phyloP scores from a whole-genome alignment of 2,113 vertebrate genomes.

The Mustela nigripes region DNA sequence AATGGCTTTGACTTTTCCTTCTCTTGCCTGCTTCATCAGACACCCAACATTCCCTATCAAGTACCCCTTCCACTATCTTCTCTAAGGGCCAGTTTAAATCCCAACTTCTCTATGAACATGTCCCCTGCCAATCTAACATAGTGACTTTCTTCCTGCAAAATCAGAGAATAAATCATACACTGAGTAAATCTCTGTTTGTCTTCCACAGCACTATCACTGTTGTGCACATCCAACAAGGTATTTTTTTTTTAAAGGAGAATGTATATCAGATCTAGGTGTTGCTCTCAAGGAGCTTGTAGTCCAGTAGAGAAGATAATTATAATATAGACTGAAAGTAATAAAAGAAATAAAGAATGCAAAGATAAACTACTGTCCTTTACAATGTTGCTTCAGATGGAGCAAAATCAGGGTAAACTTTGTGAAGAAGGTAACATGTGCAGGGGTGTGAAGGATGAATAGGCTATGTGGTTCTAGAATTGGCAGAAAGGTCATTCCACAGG shows the following conservation, averaged over 20 bases:
- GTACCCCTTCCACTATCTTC: not conserved
- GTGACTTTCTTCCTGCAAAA: conserved; percentile 18
- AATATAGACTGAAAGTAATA: not conserved
- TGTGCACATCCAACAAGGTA: not conserved
- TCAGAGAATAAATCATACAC: not conserved
- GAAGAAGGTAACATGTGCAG: not conserved
- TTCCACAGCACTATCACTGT: not conserved
- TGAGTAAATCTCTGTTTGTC: conserved; percentile 42
- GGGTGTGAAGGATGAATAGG: not conserved
- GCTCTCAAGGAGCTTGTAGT: not conserved
- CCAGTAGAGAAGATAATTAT: not conserved
- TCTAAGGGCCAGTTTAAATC: conserved; percentile 12
- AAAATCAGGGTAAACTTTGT: conserved; percentile 18
- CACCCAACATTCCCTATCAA: not conserved
- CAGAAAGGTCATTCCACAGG: not conserved
- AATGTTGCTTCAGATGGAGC: not conserved
- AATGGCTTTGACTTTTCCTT: not conserved
- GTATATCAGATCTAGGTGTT: not conserved
- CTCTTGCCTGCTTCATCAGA: not conserved
- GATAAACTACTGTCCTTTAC: not conserved
- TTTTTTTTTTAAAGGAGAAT: not conserved
- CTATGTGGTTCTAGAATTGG: not conserved
- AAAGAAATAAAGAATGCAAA: not conserved
- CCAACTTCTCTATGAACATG: conserved; percentile 6
- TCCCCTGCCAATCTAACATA: not conserved